Conservation (phyloP, 2,888 invertebrate species). For the Barypeithes pellucidus region DNA sequence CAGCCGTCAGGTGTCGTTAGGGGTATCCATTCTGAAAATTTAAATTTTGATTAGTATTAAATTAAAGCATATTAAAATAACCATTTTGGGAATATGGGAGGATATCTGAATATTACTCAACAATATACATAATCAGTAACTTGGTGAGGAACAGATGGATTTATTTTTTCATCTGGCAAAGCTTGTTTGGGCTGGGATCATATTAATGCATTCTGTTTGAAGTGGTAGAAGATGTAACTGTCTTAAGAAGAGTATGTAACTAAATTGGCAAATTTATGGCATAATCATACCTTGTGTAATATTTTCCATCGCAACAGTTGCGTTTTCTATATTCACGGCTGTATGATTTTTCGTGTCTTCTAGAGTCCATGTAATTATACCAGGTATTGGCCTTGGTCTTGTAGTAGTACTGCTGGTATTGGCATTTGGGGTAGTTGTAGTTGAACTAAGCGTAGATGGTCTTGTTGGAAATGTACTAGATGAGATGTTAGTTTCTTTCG, state of each 20-base stretch:
- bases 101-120: too few species aligned
- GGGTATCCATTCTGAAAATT: conserved; percentile 61
- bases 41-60: background rate
- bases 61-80: too few species aligned
- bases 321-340: conserved; percentile 38
- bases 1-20: conserved; percentile 80
- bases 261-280: too few species aligned
- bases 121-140: too few species aligned
- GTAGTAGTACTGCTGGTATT: conserved; percentile 5
- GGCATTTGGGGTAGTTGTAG: background rate
- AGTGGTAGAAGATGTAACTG: too few species aligned
- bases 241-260: too few species aligned
- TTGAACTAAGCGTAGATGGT: background rate
- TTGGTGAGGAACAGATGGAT: too few species aligned
- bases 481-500: background rate
- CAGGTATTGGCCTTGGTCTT: conserved; percentile 59
- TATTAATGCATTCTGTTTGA: too few species aligned
- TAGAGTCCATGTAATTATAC: conserved; percentile 73
- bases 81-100: too few species aligned
- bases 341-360: conserved; percentile 66
- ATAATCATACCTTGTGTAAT: conserved; percentile 60
- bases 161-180: too few species aligned
- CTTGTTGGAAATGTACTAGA: conserved; percentile 3
- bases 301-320: conserved; percentile 54
- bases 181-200: too few species aligned